Evolutionary conservation across 2,113 vertebrate species (phyloP), one percentile per base, ranked within the genome.

Genomic region (Setophaga coronata): DNA sequence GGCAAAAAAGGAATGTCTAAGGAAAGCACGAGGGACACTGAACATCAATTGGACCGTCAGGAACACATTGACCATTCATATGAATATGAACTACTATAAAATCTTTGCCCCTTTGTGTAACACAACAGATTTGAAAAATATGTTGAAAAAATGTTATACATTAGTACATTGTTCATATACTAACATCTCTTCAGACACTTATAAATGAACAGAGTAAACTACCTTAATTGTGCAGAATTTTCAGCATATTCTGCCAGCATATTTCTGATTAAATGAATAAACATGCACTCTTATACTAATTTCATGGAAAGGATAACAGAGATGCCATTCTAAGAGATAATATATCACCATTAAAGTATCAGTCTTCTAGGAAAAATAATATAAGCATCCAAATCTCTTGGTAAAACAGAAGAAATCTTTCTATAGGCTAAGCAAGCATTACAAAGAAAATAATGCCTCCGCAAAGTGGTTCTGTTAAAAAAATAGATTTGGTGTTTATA

Each of bases 341-440:
- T 82, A 58, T 90, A 79, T 83, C n/a, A 71, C 24, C 38, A 64
- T 18, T 70, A 65, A 95, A 88, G 72, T 65, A 94, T 61, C 69
- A 72, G n/a, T 95, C 70, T 81, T 91, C 81, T 62, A 92, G 76
- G 13, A 66, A 60, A 12, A 96, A 69, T 77, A 91, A 94, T 72
- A 85, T 45, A 77, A 64, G 9, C 54, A 96, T 95, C 48, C 48
- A 95, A 83, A 20, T 77, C 29, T 77, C 60, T 66, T 43, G 23
- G 43, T 85, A 74, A 94, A 85, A 89, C 76, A 93, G 76, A 93
- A 93, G 67, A 94, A 95, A 84, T 96, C 64, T 72, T 91, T 97
- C 70, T 42, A 87, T 36, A 33, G 13, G 2, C 33, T 87, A 70
- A 88, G 34, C 76, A 92, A 95, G 3, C 60, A 91, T 95, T 97